A percentile compares a stretch with the other conserved stretches of the same genome.
phyloP scores from a whole-genome alignment of 2,888 invertebrate species.

The Meteorus colon region DNA sequence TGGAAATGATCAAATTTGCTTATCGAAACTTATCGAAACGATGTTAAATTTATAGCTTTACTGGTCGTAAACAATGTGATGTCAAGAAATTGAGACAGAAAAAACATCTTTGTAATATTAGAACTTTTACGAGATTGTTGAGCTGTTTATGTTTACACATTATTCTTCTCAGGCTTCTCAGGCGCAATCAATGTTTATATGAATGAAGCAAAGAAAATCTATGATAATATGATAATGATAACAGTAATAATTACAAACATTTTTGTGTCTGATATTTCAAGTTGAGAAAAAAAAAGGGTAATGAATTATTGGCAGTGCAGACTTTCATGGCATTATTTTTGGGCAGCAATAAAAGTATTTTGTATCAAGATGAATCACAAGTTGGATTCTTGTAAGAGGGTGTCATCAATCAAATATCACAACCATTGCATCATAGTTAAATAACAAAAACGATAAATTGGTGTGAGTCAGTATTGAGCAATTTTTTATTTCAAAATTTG shows the following conservation, averaged over 20 bases:
- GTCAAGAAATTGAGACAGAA: neutral
- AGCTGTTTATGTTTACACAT: neutral
- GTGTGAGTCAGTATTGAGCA: neutral
- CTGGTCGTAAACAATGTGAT: neutral
- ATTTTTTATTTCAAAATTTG: neutral
- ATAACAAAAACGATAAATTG: neutral
- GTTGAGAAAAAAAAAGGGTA: neutral
- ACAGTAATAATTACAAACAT: no score
- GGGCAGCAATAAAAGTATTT: neutral
- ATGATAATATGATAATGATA: no score
- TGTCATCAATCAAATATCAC: neutral
- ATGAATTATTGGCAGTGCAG: no score
- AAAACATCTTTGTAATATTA: neutral
- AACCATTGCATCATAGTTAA: neutral
- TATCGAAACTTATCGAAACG: neutral
- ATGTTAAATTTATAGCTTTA: neutral
- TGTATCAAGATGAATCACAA: neutral
- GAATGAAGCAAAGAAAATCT: neutral
- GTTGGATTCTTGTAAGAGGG: neutral
- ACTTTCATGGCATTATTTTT: neutral
- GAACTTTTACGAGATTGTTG: neutral
- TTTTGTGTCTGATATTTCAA: neutral
- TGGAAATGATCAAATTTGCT: neutral
- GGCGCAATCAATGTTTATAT: neutral
- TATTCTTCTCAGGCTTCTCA: neutral